Evolutionary conservation across 2,113 vertebrate genomes (phyloP), one percentile per base, ranked within the genome.

Genomic region (Chaenogobius annularis): DNA sequence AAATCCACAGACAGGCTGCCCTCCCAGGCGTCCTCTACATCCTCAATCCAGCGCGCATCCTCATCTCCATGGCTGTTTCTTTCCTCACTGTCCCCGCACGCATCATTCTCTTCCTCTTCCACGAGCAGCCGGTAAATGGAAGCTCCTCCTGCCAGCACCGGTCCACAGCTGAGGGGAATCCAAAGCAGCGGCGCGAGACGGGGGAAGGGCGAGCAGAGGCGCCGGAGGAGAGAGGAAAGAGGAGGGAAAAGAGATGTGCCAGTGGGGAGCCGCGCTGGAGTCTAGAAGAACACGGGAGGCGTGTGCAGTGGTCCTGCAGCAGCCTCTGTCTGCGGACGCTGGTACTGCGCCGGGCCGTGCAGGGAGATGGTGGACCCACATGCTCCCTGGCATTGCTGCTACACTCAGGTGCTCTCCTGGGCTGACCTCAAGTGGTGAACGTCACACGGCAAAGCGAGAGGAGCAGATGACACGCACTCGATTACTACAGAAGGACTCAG

Each of bases 11-110:
- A 82, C 71, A 81, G 68, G 74, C 83, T 86, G 89, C 90, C 88
- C 87, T 91, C 90, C 79, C 80, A 67, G 84, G 79, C 84, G 89
- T 92, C 91, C 90, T 90, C 84, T 91, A 90, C 78, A 83, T 72
- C 80, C 13, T 66, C 63, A 84, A 68, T 70, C 79, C 81, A 40
- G 83, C 79, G 81, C 83, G 82, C 88, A 83, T 89, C 83, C 64
- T 80, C 75, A 56, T 75, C 83, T 44, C 74, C 69, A 80, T 87
- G 59, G 20, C 68, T 69, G 48, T 85, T 82, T 77, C 55, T 14
- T 12, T 58, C 72, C 86, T 73, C 78, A 13, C 74, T 44, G 52
- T 84, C 70, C 74, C 69, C 72, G 46, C 70, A 75, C 37, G 37
- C 7, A 40, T 40, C 37, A 46, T 11, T 10, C 44, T 46, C 40